phyloP scores from a whole-genome alignment of 2,888 invertebrate genomes.

The Nezara viridula region DNA sequence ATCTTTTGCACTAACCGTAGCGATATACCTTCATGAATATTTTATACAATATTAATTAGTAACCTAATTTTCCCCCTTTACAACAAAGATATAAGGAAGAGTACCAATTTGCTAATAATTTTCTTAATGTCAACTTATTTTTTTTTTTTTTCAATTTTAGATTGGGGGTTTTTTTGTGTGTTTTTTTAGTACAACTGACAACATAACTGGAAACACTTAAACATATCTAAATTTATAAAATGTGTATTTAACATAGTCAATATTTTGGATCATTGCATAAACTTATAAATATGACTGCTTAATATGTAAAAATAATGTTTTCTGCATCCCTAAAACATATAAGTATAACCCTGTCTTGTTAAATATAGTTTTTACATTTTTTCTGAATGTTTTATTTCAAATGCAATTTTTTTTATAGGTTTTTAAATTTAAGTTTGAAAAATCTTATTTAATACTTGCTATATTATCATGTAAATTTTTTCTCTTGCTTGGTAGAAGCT shows the following conservation, averaged over 20 bases:
- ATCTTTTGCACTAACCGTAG: too few species aligned
- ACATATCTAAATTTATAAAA: background rate
- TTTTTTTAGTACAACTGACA: background rate
- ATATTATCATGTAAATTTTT: background rate
- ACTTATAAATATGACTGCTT: conserved; percentile 7
- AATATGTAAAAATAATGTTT: background rate
- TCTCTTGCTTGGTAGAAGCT: background rate
- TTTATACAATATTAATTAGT: background rate
- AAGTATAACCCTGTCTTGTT: background rate
- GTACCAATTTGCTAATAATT: background rate
- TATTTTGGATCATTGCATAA: background rate
- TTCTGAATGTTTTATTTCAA: background rate
- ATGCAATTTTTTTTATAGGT: background rate
- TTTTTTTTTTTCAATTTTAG: background rate
- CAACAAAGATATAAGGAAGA: background rate
- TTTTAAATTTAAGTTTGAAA: background rate
- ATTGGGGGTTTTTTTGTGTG: background rate
- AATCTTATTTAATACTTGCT: background rate
- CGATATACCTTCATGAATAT: too few species aligned
- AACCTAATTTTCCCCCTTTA: background rate
- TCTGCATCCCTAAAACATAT: conserved; percentile 12
- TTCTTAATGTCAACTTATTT: background rate
- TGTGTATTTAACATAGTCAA: background rate
- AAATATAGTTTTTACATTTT: conserved; percentile 28
- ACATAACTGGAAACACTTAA: background rate